Conservation (phyloP, 1,140 invertebrate species). For the Matsumurasca onukii region DNA sequence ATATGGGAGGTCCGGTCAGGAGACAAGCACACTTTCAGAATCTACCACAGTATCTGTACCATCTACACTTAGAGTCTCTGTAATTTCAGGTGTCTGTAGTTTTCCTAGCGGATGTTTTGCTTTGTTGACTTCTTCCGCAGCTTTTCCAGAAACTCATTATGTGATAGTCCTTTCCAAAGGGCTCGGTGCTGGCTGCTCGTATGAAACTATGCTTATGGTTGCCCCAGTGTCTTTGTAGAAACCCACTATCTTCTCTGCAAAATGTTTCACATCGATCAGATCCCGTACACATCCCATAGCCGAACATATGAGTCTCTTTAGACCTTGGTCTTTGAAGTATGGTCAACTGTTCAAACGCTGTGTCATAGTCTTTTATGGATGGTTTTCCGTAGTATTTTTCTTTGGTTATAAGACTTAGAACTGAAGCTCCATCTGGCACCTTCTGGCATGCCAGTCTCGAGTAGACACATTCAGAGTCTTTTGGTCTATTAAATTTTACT, state of each 20-base stretch:
- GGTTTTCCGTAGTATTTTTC: not conserved
- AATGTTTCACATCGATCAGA: not conserved
- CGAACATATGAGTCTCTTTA: constrained; percentile 2
- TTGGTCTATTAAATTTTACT: not conserved
- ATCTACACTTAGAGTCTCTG: not conserved
- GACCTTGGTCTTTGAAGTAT: not conserved
- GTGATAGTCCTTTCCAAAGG: not conserved
- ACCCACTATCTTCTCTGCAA: not conserved
- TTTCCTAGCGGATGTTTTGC: not conserved
- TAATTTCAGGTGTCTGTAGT: not conserved
- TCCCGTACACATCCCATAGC: constrained; percentile 2
- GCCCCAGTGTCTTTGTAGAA: not conserved
- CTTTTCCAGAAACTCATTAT: not conserved
- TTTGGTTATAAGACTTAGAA: constrained; percentile 5
- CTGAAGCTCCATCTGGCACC: not conserved
- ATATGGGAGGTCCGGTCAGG: not conserved
- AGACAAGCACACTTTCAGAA: not conserved
- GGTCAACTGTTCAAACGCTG: not conserved
- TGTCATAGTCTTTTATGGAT: not conserved
- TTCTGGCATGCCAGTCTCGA: not conserved
- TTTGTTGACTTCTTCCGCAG: not conserved
- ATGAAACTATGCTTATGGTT: not conserved
- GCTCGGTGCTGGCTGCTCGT: not conserved
- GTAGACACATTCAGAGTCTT: not conserved
- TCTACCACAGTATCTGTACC: not conserved